Evolutionary conservation across 1,140 invertebrate genomes (phyloP).

Genomic region (Rhopalosiphum padi): DNA sequence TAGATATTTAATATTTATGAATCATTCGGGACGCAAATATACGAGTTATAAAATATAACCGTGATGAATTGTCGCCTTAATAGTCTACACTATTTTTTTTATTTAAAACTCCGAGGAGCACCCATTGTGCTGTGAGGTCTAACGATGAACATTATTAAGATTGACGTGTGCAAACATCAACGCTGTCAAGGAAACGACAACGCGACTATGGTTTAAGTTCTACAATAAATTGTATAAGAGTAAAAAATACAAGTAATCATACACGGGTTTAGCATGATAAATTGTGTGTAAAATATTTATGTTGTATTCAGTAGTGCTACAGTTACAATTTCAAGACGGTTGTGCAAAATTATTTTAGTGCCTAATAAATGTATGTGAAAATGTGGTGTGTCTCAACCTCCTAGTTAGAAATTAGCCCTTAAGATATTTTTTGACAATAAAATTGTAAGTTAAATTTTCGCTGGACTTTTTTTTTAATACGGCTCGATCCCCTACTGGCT

Average conservation of each 20-base stretch:
- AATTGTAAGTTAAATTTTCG: background rate
- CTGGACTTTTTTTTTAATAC: no score
- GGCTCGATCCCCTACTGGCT: no score
- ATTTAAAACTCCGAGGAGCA: background rate
- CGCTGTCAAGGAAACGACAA: background rate
- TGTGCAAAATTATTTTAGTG: no score
- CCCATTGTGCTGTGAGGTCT: background rate
- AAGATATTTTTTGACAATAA: background rate
- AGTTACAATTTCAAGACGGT: background rate
- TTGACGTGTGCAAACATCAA: background rate
- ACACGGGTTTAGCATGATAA: background rate
- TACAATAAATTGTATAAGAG: background rate
- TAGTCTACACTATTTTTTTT: background rate
- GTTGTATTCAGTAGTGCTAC: background rate
- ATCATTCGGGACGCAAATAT: background rate
- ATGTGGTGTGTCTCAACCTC: background rate
- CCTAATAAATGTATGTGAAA: background rate
- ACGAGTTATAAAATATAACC: background rate
- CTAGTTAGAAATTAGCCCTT: no score
- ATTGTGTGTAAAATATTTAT: background rate
- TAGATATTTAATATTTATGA: background rate
- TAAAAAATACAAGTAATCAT: slow-evolving; percentile 4
- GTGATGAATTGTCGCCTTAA: background rate
- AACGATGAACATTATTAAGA: slow-evolving; percentile 9
- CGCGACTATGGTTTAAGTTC: background rate